Base-by-base conservation (phyloP, 2,888 invertebrate species). In the Calameuta idolon region DNA sequence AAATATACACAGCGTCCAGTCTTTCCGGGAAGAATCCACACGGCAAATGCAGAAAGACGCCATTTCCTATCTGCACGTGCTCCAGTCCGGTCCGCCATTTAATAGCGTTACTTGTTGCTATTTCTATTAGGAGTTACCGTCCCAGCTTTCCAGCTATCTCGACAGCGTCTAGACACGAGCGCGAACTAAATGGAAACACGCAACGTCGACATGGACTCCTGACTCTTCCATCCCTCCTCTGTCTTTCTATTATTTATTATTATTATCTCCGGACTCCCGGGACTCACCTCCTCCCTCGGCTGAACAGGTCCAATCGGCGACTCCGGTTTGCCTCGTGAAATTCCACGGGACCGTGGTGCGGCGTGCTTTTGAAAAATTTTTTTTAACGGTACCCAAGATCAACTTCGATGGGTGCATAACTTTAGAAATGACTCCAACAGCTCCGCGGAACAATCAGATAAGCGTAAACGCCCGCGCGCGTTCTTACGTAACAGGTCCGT, bases 401-500 rank as follows among this genome's bases (percentile, higher is more conserved):
- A 69, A 30, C 30, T 33, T 69, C 69, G 69, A 33, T 69, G 69
- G 69, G 69, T 69, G 69, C 69, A 33, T 69, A 69, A 69, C 69
- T 69, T 69, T 69, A 30, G 69, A 69, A 69, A 69, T 30, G 30
- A 69, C 69, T 69, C 33, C n/a, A 69, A 31, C 69, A 33, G 69
- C 69, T 77, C 79, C 79, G 75, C 78, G 80, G 80, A 80, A 83
- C 80, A 85, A 85, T 85, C 85, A 82, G 85, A 85, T 85, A 85
- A 85, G 80, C 73, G 34, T 76, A 79, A 78, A 85, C 83, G 82
- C 85, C 83, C 82, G 83, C 83, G 76, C 82, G 80, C 75, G 76
- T 80, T 85, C 33, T 31, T 85, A 83, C 75, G 73, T 83, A 84
- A 82, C 74, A 37, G 31, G 55, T 34, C 77, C 73, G 71, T 79